These are phyloP conservation scores for Dendronephthya gigantea DNA, from an alignment of 64 coral and sea anemone species.

Conservation along the genomic window DNA sequence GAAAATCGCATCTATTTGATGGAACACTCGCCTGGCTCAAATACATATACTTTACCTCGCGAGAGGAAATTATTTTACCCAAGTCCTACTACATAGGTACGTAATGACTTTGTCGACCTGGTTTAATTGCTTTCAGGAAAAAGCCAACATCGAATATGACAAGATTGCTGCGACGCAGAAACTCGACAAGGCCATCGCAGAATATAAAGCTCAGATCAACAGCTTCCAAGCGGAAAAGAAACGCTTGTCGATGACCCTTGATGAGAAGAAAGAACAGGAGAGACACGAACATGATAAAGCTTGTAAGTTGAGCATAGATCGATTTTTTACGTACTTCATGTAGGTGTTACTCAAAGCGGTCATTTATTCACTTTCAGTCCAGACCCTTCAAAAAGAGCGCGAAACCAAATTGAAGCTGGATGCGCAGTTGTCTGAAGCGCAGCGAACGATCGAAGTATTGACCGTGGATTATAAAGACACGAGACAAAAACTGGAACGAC, in stretches of 20 bases:
- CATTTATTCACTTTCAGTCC: conserved; percentile 30
- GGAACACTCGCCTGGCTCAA: too few species aligned
- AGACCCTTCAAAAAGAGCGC: conserved; percentile 70
- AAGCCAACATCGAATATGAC: conserved; percentile 88
- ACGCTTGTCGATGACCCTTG: conserved; percentile 74
- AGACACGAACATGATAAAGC: conserved; percentile 82
- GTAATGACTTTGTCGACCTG: neutral
- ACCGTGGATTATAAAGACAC: conserved; percentile 83
- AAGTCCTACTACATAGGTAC: neutral
- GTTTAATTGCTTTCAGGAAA: conserved; percentile 34
- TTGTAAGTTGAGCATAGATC: neutral
- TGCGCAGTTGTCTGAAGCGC: conserved; percentile 72
- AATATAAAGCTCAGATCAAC: conserved; percentile 90
- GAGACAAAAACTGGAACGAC: conserved; percentile 68
- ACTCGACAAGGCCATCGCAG: conserved; percentile 63
- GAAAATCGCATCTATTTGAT: too few species aligned
- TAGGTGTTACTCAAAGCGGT: too few species aligned
- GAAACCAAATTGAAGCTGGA: conserved; percentile 64
- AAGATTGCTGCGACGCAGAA: conserved; percentile 68
- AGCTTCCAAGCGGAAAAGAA: conserved; percentile 92
- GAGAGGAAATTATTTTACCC: conserved; percentile 73
- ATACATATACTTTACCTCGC: too few species aligned
- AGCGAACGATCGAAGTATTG: conserved; percentile 65
- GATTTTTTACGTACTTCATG: neutral
- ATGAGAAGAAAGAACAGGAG: conserved; percentile 89